These are phyloP conservation scores for Apostichopus japonicus DNA, from an alignment of 35 echinoderm and acorn worm species.

Conservation along the genomic window DNA sequence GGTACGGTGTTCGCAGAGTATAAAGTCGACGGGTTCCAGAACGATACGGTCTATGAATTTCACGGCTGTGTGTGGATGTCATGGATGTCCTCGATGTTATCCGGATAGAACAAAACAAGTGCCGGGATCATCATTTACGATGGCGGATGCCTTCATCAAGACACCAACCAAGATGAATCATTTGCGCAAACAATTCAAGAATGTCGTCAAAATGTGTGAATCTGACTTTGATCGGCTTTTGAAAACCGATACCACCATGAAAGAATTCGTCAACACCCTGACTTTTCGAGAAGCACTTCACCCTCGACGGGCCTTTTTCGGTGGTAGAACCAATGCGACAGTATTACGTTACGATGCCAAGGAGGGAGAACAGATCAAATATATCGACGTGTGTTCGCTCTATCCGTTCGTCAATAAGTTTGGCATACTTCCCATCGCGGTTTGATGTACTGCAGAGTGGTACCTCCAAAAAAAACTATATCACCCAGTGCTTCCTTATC, in stretches of 20 bases:
- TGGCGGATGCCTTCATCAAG: slow-evolving; percentile 2
- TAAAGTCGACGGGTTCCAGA: background rate
- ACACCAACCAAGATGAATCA: background rate
- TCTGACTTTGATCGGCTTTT: background rate
- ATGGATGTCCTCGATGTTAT: background rate
- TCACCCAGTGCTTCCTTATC: background rate
- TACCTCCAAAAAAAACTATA: background rate
- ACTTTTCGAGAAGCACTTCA: background rate
- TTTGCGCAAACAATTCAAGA: background rate
- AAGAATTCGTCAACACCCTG: background rate
- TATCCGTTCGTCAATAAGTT: slow-evolving; percentile 47
- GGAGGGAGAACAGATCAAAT: slow-evolving; percentile 54
- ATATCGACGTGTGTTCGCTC: slow-evolving; percentile 58
- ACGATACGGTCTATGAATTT: background rate
- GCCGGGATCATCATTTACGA: background rate
- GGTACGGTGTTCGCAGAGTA: background rate
- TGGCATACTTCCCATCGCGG: slow-evolving; percentile 34
- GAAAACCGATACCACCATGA: background rate
- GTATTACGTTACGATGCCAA: slow-evolving; percentile 42
- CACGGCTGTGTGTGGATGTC: background rate
- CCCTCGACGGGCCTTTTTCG: slow-evolving; percentile 60
- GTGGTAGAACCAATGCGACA: slow-evolving; percentile 57
- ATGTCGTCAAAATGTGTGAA: slow-evolving; percentile 23
- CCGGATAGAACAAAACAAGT: background rate
- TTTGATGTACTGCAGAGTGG: background rate